Conservation (phyloP, 2,797 vertebrate species). For the Stomatorhinus walkeri region DNA sequence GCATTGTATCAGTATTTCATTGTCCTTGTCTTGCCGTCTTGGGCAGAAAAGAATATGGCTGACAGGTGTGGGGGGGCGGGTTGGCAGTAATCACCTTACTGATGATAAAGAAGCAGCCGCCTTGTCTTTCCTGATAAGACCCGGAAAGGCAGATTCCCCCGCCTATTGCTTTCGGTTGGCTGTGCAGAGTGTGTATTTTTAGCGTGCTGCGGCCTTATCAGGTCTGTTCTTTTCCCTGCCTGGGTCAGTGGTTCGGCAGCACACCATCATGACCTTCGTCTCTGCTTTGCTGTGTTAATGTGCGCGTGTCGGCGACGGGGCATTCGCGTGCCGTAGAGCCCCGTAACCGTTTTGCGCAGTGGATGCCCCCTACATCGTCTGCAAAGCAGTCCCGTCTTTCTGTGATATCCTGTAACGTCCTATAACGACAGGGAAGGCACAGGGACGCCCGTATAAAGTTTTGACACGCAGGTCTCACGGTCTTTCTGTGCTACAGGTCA, state of each 20-base stretch:
- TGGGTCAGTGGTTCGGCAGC: slow-evolving; percentile 50
- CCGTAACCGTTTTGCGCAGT: background rate
- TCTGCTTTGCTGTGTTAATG: slow-evolving; percentile 36
- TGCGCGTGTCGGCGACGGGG: slow-evolving; percentile 21
- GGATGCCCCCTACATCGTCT: background rate
- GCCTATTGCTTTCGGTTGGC: slow-evolving; percentile 45
- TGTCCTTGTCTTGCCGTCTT: background rate
- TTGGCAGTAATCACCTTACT: slow-evolving; percentile 49
- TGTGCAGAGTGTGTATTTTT: slow-evolving; percentile 64
- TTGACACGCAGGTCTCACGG: background rate
- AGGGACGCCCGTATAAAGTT: slow-evolving; percentile 53
- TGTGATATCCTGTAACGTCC: slow-evolving; percentile 21
- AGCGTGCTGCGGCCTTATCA: slow-evolving; percentile 63
- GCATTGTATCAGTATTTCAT: background rate
- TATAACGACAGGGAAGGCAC: slow-evolving; percentile 46
- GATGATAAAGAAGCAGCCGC: slow-evolving; percentile 71
- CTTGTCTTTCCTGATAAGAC: slow-evolving; percentile 80
- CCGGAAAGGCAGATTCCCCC: slow-evolving; percentile 68
- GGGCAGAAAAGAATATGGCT: slow-evolving; percentile 16
- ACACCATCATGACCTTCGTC: slow-evolving; percentile 63
- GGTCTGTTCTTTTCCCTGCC: slow-evolving; percentile 70
- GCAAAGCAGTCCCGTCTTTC: slow-evolving; percentile 24
- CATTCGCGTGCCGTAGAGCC: slow-evolving; percentile 3
- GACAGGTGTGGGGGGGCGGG: background rate
- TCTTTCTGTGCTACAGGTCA: background rate